Base-by-base conservation (phyloP, 1,140 invertebrate genomes). In the Leptinotarsa lineolata region DNA sequence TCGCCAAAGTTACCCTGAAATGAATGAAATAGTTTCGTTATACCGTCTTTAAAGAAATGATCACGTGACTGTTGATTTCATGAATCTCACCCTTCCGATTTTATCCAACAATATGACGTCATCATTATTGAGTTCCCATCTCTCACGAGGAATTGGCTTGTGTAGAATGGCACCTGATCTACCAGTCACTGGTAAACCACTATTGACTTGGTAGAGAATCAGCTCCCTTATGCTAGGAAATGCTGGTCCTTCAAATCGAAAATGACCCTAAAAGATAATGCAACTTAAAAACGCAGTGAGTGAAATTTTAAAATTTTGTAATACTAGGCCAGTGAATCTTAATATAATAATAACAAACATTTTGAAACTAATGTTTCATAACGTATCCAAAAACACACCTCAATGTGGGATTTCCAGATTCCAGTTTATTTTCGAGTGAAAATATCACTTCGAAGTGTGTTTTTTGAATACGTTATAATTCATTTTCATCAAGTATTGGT, bases 81-180 rank as follows among this genome's bases (percentile, higher is more conserved):
- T 59, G 20, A 54, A 18, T 5, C 87, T 90, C 85, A 97, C 96
- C 84, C 94, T 89, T 84, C 97, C 97, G 82, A 98, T 97, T 89
- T 98, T 98, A 80, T 97, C 95, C 58, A 95, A 86, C 13, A 98
- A 86, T 72, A 94, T 90, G 64, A 99, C 95, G 86, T 98, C 95
- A 84, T 98, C 96, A 85, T 98, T 98, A 83, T 96, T 97, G 0
- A 99, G 88, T 83, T 99, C 96, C 97, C 97, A 98, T 69, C 92
- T 89, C 88, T 98, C 96, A n/a, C 96, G 87, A 3, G 92, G 90
- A 76, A 99, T 93, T 2, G 96, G 94, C 61, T 91, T 92, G 74
- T 93, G 90, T 11, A 99, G 87, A 79, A 98, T 91, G 61, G 96
- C 95, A 69, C 96, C 95, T 3, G 95, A 97, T 77, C 95, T 91